phyloP scores from a whole-genome alignment of 2,797 vertebrate genomes.

The Molossus molossus region DNA sequence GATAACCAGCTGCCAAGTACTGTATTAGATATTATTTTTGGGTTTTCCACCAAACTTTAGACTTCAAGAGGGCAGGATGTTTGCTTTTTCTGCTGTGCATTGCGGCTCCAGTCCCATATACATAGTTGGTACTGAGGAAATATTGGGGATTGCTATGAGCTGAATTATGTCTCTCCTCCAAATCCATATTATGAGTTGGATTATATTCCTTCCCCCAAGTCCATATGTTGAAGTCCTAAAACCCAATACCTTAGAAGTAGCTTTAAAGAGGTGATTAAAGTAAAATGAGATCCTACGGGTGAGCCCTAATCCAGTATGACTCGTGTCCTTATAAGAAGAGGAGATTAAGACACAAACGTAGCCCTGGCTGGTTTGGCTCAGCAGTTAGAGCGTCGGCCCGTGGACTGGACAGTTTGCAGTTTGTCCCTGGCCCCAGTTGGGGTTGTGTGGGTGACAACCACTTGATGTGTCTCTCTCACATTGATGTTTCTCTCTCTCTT shows the following conservation, averaged over 20 bases:
- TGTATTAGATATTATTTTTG: background rate
- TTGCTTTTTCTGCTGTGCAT: background rate
- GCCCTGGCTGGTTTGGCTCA: too few relatives aligned
- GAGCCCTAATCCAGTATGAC: background rate
- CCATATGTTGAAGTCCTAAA: background rate
- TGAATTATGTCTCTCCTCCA: background rate
- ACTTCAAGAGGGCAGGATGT: background rate
- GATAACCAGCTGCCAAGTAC: background rate
- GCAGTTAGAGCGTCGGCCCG: too few relatives aligned
- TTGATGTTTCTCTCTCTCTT: too few relatives aligned
- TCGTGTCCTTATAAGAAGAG: background rate
- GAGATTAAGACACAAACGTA: background rate
- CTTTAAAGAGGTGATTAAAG: background rate
- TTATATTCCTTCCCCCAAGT: background rate
- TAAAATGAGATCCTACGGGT: background rate
- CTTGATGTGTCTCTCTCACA: too few relatives aligned
- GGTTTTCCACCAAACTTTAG: background rate
- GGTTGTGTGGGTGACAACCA: too few relatives aligned
- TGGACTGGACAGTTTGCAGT: too few relatives aligned
- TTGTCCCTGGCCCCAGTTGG: too few relatives aligned
- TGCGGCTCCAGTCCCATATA: background rate
- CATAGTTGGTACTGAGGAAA: background rate
- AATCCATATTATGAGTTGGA: background rate
- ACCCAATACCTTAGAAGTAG: background rate
- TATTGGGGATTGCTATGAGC: background rate